Evolutionary conservation across 1,140 invertebrate species (phyloP), one percentile per base, ranked within the genome.

Genomic region (Ooceraea biroi): DNA sequence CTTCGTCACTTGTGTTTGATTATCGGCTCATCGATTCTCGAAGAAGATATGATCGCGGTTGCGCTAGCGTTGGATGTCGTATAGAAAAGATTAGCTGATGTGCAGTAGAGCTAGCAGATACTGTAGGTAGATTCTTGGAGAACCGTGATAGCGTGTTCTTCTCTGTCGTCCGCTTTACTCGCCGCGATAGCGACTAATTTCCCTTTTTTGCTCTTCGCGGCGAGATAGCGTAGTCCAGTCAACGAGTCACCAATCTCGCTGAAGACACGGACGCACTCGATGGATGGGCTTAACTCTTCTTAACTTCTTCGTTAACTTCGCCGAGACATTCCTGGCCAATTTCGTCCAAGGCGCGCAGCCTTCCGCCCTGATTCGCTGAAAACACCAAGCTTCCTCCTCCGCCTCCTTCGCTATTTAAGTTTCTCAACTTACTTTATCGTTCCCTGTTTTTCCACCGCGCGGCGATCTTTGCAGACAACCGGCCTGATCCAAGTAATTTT

Each of bases 301-400:
- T 77, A 77, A 77, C 12, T 77, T 65, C n/a, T 19, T 61, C 44
- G 44, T 82, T 74, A 82, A 76, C 52, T 60, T 82, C 22, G 4
- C 22, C 46, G 22, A 60, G 0, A 17, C 19, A 12, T 14, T 46
- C 7, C 41, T n/a, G 1, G n/a, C 22, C 46, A 46, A 22, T 55
- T 55, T 19, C 4, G 36, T 58, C 27, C 25, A 44, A 50, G 19
- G 27, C 55, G 61, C 30, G 30, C 5, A 25, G 27, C 69, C 36
- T 78, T 78, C 63, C 36, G 76, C 76, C 44, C 65, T 46, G 65
- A 71, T 80, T 80, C 50, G 12, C 50, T 71, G 19, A 46, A 46
- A 57, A 25, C 12, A 46, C 36, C 19, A 30, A 71, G 36, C 44
- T 71, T 57, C 36, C 65, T 57, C 36, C 65, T 17, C 44, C 48